phyloP scores from a whole-genome alignment of 2,888 invertebrate species.

The Autographa pulchrina region DNA sequence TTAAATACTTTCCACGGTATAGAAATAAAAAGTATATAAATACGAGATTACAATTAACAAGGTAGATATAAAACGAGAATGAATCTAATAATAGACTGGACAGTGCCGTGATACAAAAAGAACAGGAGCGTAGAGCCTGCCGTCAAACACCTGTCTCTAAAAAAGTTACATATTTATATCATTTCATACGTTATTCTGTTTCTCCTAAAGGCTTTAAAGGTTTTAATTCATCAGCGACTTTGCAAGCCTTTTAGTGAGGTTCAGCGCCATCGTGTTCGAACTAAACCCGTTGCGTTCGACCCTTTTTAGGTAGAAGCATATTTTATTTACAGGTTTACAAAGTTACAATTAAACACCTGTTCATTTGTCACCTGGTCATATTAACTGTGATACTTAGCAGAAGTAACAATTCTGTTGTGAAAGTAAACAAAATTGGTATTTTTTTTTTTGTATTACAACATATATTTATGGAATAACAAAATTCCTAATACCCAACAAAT shows the following conservation, averaged over 20 bases:
- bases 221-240: conserved; percentile 1
- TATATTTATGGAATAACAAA: no score
- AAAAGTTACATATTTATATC: neutral
- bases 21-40: no score
- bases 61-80: neutral
- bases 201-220: neutral
- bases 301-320: neutral
- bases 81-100: conserved; percentile 3
- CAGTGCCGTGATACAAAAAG: neutral
- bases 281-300: neutral
- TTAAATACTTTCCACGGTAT: no score
- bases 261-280: neutral
- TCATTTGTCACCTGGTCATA: neutral
- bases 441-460: no score
- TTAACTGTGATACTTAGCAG: neutral
- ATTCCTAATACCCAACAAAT: no score
- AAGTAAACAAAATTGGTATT: no score
- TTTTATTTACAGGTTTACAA: conserved; percentile 4
- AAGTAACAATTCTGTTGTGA: neutral
- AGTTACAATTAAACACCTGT: neutral
- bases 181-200: neutral
- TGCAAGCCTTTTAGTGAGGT: neutral
- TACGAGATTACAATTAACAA: no score
- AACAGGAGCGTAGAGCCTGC: neutral
- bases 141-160: neutral